These are phyloP conservation scores for Pristionchus japonicus DNA, from an alignment of 2,888 invertebrate species.

Conservation along the genomic window DNA sequence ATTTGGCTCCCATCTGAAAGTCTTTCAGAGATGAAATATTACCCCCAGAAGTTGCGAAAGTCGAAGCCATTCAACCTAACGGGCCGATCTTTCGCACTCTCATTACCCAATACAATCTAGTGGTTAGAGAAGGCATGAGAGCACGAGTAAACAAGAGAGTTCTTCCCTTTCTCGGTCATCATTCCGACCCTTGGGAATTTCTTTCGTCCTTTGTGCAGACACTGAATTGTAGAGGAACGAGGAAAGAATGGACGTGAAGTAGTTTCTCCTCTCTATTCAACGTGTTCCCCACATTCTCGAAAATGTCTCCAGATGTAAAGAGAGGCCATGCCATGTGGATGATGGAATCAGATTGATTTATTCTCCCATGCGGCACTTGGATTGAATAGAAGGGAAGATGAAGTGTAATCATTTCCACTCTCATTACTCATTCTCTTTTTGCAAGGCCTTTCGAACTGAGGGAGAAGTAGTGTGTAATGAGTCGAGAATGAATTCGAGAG, in stretches of 20 bases:
- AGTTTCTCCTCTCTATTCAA: not conserved
- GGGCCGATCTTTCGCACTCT: not conserved
- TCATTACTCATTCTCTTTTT: conserved; percentile 3
- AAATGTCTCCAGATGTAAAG: not conserved
- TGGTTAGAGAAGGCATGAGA: not conserved
- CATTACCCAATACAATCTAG: not conserved
- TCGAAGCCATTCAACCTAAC: not conserved
- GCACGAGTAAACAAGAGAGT: not conserved
- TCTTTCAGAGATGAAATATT: not conserved
- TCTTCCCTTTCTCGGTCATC: not conserved
- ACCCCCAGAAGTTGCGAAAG: not conserved
- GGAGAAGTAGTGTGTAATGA: not conserved
- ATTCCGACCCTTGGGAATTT: not conserved
- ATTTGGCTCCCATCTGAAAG: not conserved
- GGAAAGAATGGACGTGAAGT: not conserved
- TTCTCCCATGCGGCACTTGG: not conserved
- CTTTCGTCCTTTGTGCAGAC: not conserved
- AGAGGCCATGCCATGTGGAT: too few relatives aligned
- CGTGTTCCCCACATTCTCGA: not conserved
- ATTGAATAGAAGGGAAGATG: not conserved
- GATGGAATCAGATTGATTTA: not conserved
- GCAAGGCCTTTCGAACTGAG: not conserved
- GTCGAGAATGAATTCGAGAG: not conserved
- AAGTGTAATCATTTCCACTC: not conserved
- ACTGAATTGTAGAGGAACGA: not conserved